Conservation (phyloP, 2,888 invertebrate genomes). For the Eilema sororculum region DNA sequence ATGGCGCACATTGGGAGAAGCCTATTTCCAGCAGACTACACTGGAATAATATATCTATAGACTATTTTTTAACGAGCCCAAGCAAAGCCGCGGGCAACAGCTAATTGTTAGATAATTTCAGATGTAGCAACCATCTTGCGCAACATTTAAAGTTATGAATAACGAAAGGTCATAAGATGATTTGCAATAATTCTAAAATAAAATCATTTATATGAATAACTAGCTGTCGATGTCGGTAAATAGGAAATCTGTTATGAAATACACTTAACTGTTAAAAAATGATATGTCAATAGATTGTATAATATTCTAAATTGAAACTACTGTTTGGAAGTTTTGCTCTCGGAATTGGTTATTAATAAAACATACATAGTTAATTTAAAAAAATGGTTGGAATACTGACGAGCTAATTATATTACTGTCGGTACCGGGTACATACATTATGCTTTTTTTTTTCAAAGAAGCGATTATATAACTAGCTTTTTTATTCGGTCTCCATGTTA, state of each 20-base stretch:
- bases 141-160: conserved; percentile 41
- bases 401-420: background rate
- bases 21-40: too few relatives aligned
- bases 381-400: conserved; percentile 1
- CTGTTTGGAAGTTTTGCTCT: background rate
- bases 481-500: background rate
- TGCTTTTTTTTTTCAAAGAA: background rate
- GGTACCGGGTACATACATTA: background rate
- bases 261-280: conserved; percentile 3
- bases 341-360: background rate
- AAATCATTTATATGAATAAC: conserved; percentile 28
- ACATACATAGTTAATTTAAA: background rate
- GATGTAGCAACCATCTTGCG: conserved; percentile 31
- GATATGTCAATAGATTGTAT: conserved; percentile 13
- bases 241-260: conserved; percentile 32
- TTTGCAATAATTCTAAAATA: conserved; percentile 49
- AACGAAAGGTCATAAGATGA: conserved; percentile 53
- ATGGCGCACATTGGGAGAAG: too few relatives aligned
- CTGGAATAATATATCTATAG: too few relatives aligned
- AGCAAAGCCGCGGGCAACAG: background rate
- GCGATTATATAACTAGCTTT: background rate
- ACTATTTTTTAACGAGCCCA: too few relatives aligned
- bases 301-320: conserved; percentile 9
- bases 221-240: conserved; percentile 21
- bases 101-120: conserved; percentile 40